Base-by-base conservation (phyloP, 2,113 vertebrate species). In the Pseudopodoces humilis region DNA sequence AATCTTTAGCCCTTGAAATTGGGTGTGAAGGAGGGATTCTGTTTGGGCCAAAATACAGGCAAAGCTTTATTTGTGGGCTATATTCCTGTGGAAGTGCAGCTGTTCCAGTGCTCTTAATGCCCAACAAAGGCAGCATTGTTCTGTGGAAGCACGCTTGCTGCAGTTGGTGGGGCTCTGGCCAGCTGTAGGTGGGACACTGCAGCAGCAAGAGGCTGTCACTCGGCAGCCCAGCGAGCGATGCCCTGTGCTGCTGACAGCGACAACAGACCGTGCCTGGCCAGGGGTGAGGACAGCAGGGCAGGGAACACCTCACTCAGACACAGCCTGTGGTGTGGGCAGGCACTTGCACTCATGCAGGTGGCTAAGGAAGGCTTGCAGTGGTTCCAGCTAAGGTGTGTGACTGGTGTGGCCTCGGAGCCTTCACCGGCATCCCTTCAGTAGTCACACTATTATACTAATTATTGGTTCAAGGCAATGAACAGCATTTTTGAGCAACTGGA, bases 71-170 rank as follows among this genome's bases (percentile, higher is more conserved):
- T 93, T 96, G 83, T 39, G 50, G 55, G 50, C 43, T 79, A 18
- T 80, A 83, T 86, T 86, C 64, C 77, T 89, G 56, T 95, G 69
- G 78, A 76, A 74, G 68, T 67, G 87, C 94, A 95, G 88, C 92
- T 97, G 94, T 83, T 93, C 76, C 83, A 77, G 75, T 41, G 67
- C n/a, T 65, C 70, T 72, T 35, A 88, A 25, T 64, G 46, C 35
- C 82, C 80, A 86, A 97, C 96, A 96, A 96, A 94, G 90, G 33
- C 30, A 49, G 30, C 77, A 78, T 90, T 97, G 90, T 97, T 93
- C 69, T 31, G 31, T 1, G 15, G 59, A 90, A 90, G 46, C 5
- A 1, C 0, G 0, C 79, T 63, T 56, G 65, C 52, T 0, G 1
- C 80, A 27, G 44, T 15, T 35, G 37, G 43, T 59, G 39, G 9